Base-by-base conservation (phyloP, 2,113 vertebrate species). In the Sinocyclocheilus anshuiensis region DNA sequence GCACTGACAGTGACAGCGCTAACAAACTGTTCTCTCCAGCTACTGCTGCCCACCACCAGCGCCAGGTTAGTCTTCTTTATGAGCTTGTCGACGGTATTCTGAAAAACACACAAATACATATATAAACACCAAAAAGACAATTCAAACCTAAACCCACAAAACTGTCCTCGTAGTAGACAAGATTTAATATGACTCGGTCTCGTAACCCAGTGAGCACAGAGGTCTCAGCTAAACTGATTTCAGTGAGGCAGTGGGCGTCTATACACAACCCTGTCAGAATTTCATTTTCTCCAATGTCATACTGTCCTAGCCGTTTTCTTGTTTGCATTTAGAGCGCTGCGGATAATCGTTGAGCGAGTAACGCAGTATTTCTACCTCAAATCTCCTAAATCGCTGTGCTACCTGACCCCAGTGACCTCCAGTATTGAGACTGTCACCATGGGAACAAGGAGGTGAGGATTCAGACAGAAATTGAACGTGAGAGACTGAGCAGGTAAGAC, bases 11-110 rank as follows among this genome's bases (percentile, higher is more conserved):
- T 96, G 80, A 96, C 95, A 1, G 96, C 96, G 1, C 94, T 96
- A 82, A 96, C 96, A 94, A 96, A 96, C 93, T 96, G 96, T 90
- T 96, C 96, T 76, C 95, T 93, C 96, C 96, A 96, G 91, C 95
- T 96, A 91, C 95, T 95, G 93, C 95, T 96, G 61, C 96, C 95
- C 89, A 96, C 96, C 85, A 96, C 96, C 90, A 96, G 91, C 39
- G 96, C 95, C 90, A 96, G 92, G 91, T 96, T 96, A 0, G 96
- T 96, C 93, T 96, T 96, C 91, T 96, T 96, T 69, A 96, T 96
- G 90, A 96, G 92, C 91, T 96, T 96, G 90, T 96, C 96, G 88
- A 96, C 96, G 0, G 95, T 96, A 92, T 93, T 96, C 96, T 96
- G 69, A 83, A 69, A 53, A 84, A 89, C 71, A 84, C 53, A 77